A percentile compares a stretch with the other conserved stretches of the same genome.
Conservation (phyloP, 2,888 invertebrate species). For the Alsophila aescularia region DNA sequence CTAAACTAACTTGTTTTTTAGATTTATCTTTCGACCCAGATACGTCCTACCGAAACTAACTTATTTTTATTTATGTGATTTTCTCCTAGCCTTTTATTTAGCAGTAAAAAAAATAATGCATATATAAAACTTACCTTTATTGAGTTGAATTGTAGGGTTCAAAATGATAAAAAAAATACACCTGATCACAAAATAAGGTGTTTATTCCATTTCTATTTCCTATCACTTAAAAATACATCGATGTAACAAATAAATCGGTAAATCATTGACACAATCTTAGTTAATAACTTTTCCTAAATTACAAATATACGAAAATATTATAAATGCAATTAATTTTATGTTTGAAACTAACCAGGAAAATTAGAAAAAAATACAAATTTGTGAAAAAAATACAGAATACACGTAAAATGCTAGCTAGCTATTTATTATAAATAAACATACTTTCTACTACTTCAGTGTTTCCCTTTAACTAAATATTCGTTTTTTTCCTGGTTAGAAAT, state of each 20-base stretch:
- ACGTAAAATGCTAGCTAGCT: not conserved
- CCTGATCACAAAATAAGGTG: constrained; percentile 72
- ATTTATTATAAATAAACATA: not conserved
- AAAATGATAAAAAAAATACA: constrained; percentile 35
- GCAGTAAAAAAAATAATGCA: too few species aligned
- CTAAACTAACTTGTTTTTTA: too few species aligned
- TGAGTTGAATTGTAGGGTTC: too few species aligned
- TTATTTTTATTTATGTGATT: too few species aligned
- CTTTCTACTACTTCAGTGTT: not conserved
- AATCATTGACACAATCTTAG: constrained; percentile 69
- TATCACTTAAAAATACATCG: constrained; percentile 71
- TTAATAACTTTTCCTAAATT: constrained; percentile 41
- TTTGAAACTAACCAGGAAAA: constrained; percentile 44
- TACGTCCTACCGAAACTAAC: too few species aligned
- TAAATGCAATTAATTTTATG: constrained; percentile 67
- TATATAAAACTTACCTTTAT: too few species aligned
- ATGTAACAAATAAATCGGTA: constrained; percentile 75
- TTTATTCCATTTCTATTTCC: constrained; percentile 60
- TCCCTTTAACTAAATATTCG: not conserved
- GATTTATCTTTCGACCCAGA: too few species aligned
- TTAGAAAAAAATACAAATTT: constrained; percentile 2
- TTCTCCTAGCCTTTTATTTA: too few species aligned
- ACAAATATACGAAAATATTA: constrained; percentile 56
- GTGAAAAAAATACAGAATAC: not conserved
- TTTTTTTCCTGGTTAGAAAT: constrained; percentile 13